Conservation (phyloP, 2,113 vertebrate species). For the Dasypus novemcinctus region DNA sequence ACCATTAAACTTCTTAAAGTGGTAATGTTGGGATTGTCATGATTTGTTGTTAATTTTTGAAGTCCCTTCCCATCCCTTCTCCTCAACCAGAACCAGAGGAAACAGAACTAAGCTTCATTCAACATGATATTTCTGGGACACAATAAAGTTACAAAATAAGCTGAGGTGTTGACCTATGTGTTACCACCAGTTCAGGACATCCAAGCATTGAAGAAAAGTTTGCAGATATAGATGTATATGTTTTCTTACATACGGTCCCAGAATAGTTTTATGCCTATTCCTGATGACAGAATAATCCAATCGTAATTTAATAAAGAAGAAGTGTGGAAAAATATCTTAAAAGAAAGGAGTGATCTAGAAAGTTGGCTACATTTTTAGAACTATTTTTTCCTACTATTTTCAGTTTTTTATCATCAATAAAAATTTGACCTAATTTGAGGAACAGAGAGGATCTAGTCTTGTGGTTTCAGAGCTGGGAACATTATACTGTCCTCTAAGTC, state of each 20-base stretch:
- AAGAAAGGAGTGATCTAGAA: background rate
- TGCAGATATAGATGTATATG: background rate
- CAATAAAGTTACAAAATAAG: background rate
- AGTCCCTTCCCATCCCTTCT: background rate
- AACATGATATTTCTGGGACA: background rate
- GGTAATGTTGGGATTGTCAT: background rate
- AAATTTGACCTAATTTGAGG: background rate
- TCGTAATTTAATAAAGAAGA: constrained; percentile 25
- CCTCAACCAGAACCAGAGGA: background rate
- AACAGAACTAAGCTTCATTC: constrained; percentile 24
- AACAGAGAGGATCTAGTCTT: background rate
- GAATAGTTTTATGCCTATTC: background rate
- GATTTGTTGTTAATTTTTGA: constrained; percentile 21
- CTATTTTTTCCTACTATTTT: background rate
- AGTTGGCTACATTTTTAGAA: constrained; percentile 12
- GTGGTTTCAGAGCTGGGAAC: background rate
- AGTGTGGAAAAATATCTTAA: constrained; percentile 35
- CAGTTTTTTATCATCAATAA: constrained; percentile 8
- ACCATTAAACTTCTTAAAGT: background rate
- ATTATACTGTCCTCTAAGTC: background rate
- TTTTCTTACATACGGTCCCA: background rate
- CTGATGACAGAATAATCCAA: background rate
- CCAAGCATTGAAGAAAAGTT: background rate
- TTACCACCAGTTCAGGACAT: background rate
- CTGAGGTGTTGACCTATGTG: background rate